A percentile compares a stretch with the other conserved stretches of the same genome.
phyloP scores from a whole-genome alignment of 2,113 vertebrate genomes.

The Nematolebias whitei region DNA sequence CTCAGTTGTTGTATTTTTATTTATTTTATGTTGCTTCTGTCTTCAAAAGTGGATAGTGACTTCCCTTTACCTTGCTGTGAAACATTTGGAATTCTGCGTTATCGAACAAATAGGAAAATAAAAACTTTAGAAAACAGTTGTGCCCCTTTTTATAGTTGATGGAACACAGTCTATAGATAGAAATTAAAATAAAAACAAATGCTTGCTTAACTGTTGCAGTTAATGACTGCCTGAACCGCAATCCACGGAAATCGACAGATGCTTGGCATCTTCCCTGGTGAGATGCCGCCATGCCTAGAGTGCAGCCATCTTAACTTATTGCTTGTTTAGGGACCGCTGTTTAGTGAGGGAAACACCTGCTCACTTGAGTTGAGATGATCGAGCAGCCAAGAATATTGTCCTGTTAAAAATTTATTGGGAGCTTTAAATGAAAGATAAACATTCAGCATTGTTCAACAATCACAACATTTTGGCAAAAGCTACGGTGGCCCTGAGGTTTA shows the following conservation, averaged over 20 bases:
- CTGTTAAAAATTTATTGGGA: background rate
- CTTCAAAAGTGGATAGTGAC: background rate
- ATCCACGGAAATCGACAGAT: conserved; percentile 24
- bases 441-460: background rate
- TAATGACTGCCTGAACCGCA: conserved; percentile 17
- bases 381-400: conserved; percentile 20
- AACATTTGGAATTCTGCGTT: too few relatives aligned
- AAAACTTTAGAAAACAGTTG: background rate
- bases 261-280: conserved; percentile 16
- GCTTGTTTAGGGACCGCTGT: conserved; percentile 31
- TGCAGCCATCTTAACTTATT: conserved; percentile 42
- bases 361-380: conserved; percentile 25
- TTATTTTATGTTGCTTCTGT: background rate
- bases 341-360: conserved; percentile 39
- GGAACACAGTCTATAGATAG: background rate
- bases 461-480: background rate
- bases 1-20: background rate
- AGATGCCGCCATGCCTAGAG: conserved; percentile 23
- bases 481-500: too few relatives aligned
- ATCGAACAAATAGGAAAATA: background rate
- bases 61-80: background rate
- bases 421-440: conserved; percentile 4
- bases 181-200: background rate
- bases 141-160: background rate
- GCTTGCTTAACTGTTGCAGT: conserved; percentile 3